A percentile compares a stretch with the other conserved stretches of the same genome.
Evolutionary conservation across 2,113 vertebrate species (phyloP).

Genomic region (Tautogolabrus adspersus): DNA sequence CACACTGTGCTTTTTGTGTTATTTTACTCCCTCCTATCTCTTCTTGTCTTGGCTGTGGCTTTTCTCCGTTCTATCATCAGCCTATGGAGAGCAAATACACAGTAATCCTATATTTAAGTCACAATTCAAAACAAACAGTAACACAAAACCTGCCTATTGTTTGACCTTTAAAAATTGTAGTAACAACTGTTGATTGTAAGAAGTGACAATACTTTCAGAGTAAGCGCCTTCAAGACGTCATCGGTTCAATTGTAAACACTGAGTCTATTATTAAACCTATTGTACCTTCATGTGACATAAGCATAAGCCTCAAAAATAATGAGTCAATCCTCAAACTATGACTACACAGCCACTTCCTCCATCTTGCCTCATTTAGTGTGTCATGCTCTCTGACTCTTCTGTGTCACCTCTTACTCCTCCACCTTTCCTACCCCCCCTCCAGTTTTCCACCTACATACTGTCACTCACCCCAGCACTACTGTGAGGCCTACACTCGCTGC

Average conservation of each 20-base stretch:
- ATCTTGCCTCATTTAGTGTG: conserved; percentile 1
- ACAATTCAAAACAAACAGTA: neutral
- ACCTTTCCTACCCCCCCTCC: conserved; percentile 19
- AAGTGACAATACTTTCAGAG: neutral
- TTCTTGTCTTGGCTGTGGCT: neutral
- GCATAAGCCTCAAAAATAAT: neutral
- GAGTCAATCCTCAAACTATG: neutral
- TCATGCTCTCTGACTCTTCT: conserved; percentile 3
- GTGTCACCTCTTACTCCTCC: conserved; percentile 11
- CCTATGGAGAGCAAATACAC: conserved; percentile 32
- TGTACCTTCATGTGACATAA: neutral
- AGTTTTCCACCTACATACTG: conserved; percentile 21
- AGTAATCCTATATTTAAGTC: neutral
- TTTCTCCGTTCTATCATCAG: conserved; percentile 36
- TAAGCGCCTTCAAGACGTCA: neutral
- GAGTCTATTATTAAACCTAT: neutral
- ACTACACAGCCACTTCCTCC: neutral
- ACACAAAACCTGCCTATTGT: neutral
- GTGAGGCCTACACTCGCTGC: conserved; percentile 62
- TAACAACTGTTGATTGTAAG: neutral
- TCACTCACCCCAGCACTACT: conserved; percentile 70
- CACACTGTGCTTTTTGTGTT: neutral
- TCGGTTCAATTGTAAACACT: conserved; percentile 7
- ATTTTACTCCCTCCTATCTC: neutral
- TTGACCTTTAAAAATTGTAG: neutral